Conservation (phyloP, 1,140 invertebrate genomes). For the Anoplolepis gracilipes region DNA sequence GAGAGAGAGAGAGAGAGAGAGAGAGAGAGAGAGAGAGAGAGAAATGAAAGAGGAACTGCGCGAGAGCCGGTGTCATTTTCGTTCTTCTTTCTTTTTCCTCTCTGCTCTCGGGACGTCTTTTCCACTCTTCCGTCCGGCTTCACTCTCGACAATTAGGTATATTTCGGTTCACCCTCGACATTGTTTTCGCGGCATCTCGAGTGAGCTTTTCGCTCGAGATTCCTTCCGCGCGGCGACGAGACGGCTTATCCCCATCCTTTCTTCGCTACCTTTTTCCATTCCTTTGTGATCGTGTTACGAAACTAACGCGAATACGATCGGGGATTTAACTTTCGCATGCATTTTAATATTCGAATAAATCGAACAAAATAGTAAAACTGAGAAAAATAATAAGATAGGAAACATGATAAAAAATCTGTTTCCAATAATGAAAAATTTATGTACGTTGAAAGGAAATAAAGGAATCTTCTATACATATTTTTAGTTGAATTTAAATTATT, state of each 20-base stretch:
- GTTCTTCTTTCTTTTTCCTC: constrained; percentile 56
- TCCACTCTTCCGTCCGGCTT: constrained; percentile 61
- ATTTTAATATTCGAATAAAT: constrained; percentile 25
- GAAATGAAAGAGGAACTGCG: constrained; percentile 31
- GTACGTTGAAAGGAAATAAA: constrained; percentile 5
- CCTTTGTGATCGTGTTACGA: constrained; percentile 15
- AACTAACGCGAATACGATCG: constrained; percentile 17
- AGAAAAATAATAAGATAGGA: constrained; percentile 20
- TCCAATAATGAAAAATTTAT: constrained; percentile 33
- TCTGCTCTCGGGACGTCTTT: constrained; percentile 53
- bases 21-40: constrained; percentile 17
- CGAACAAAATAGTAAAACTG: constrained; percentile 2
- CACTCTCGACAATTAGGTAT: constrained; percentile 76
- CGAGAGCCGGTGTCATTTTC: constrained; percentile 72
- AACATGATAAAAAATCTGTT: constrained; percentile 14
- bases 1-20: not conserved
- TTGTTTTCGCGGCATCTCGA: constrained; percentile 76
- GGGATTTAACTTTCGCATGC: constrained; percentile 21
- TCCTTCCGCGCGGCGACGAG: constrained; percentile 69
- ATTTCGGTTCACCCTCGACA: constrained; percentile 72
- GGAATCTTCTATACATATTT: not conserved
- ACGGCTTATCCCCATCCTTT: constrained; percentile 45
- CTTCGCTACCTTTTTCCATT: not conserved
- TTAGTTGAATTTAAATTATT: constrained; percentile 1
- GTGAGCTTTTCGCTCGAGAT: constrained; percentile 76